phyloP scores from a whole-genome alignment of 2,113 vertebrate genomes.

The Toxotes chatareus region DNA sequence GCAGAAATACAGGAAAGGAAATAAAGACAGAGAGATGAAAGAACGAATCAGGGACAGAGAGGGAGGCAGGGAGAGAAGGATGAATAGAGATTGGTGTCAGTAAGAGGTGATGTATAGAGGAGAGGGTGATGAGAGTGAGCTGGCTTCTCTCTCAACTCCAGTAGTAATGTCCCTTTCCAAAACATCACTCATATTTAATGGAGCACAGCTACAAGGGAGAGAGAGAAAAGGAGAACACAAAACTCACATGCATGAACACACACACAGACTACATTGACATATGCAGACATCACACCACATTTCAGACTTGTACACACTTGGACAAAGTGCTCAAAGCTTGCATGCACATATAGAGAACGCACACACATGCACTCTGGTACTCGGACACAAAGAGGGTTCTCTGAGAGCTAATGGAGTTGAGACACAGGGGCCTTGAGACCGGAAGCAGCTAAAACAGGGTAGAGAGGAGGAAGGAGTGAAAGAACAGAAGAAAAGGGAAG shows the following conservation, averaged over 20 bases:
- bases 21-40: slow-evolving; percentile 53
- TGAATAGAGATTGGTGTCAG: slow-evolving; percentile 77
- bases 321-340: slow-evolving; percentile 40
- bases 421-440: slow-evolving; percentile 56
- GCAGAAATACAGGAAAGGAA: slow-evolving; percentile 45
- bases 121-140: slow-evolving; percentile 75
- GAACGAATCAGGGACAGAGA: slow-evolving; percentile 59
- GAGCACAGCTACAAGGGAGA: slow-evolving; percentile 71
- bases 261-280: slow-evolving; percentile 33
- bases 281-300: slow-evolving; percentile 42
- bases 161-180: slow-evolving; percentile 79
- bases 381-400: slow-evolving; percentile 54
- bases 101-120: slow-evolving; percentile 76
- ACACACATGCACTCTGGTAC: slow-evolving; percentile 39
- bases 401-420: slow-evolving; percentile 69
- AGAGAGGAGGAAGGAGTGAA: slow-evolving; percentile 9
- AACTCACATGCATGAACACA: slow-evolving; percentile 28
- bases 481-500: slow-evolving; percentile 18
- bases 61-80: slow-evolving; percentile 47
- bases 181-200: slow-evolving; percentile 84
- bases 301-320: slow-evolving; percentile 43
- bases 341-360: slow-evolving; percentile 15
- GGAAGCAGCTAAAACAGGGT: background rate
- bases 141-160: slow-evolving; percentile 77
- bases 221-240: slow-evolving; percentile 56